Evolutionary conservation across 2,888 invertebrate genomes (phyloP).

Genomic region (Ceratothoa steindachneri): DNA sequence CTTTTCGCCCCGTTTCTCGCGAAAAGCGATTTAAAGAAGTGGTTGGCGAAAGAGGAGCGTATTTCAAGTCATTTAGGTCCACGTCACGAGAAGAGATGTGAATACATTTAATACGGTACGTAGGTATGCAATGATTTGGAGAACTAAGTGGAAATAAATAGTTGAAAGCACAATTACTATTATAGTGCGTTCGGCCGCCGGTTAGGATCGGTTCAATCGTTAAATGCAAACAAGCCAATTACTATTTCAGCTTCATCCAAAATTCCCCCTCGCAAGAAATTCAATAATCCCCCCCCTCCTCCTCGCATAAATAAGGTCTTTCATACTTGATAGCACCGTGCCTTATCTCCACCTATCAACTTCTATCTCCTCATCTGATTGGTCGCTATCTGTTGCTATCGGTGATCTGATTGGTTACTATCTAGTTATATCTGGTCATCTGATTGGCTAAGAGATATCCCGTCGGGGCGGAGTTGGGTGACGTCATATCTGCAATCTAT

Average conservation of each 20-base stretch:
- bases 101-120: too few species aligned
- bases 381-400: slow-evolving; percentile 46
- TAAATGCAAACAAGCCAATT: slow-evolving; percentile 10
- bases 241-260: slow-evolving; percentile 3
- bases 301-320: slow-evolving; percentile 35
- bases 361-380: slow-evolving; percentile 43
- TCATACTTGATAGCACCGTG: slow-evolving; percentile 23
- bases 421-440: slow-evolving; percentile 44
- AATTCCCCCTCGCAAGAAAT: not conserved
- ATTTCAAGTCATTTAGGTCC: too few species aligned
- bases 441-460: slow-evolving; percentile 45
- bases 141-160: not conserved
- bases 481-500: slow-evolving; percentile 47
- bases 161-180: too few species aligned
- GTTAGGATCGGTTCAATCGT: not conserved
- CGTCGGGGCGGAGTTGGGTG: slow-evolving; percentile 37
- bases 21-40: too few species aligned
- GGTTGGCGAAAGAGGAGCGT: too few species aligned
- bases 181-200: too few species aligned
- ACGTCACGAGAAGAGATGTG: too few species aligned
- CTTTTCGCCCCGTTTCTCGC: too few species aligned
- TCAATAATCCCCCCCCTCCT: slow-evolving; percentile 38
- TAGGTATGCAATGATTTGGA: too few species aligned
- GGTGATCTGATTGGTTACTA: slow-evolving; percentile 45
- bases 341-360: slow-evolving; percentile 39